Conservation (phyloP, 2,888 invertebrate species). For the Bhutanitis thaidina region DNA sequence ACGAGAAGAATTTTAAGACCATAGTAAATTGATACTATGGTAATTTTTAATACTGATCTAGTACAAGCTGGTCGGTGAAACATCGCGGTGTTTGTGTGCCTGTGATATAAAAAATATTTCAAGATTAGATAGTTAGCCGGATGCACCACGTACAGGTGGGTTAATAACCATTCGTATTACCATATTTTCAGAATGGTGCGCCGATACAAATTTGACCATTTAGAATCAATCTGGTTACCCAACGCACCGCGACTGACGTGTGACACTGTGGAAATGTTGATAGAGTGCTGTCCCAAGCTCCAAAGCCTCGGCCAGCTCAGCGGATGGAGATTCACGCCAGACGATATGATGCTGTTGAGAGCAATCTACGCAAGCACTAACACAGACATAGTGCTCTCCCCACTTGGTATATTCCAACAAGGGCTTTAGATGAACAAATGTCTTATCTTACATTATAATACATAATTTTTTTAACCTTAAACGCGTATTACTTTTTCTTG, state of each 20-base stretch:
- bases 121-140: no score
- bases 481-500: neutral
- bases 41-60: no score
- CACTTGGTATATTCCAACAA: constrained; percentile 78
- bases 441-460: neutral
- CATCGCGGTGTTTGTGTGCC: no score
- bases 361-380: constrained; percentile 83
- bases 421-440: constrained; percentile 25
- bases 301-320: constrained; percentile 83
- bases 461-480: neutral
- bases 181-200: constrained; percentile 79
- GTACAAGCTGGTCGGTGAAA: no score
- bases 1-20: no score
- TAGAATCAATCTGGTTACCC: constrained; percentile 86
- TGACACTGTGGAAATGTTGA: constrained; percentile 82
- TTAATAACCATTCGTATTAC: no score
- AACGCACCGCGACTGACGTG: constrained; percentile 82
- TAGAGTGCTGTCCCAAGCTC: constrained; percentile 84
- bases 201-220: constrained; percentile 80
- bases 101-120: no score
- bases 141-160: no score
- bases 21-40: no score
- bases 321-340: constrained; percentile 83
- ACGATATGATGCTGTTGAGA: constrained; percentile 83
- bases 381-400: constrained; percentile 82